Evolutionary conservation across 2,797 vertebrate species (phyloP).

Genomic region (Oreortyx pictus): DNA sequence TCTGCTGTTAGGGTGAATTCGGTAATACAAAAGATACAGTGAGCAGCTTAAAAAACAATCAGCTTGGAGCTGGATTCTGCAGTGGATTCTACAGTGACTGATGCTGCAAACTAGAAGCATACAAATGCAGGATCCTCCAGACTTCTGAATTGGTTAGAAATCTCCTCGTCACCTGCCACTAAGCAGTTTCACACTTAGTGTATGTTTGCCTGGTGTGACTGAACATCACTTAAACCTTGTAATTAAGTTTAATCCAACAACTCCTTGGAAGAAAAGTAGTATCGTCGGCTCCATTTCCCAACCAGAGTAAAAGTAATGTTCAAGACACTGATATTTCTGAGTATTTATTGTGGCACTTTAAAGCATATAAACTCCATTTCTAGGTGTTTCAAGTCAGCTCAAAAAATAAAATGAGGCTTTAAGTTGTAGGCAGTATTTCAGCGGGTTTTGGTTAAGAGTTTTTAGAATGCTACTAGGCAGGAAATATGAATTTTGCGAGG

Average conservation of each 20-base stretch:
- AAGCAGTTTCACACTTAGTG: not conserved
- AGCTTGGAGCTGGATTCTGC: not conserved
- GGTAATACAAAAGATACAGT: not conserved
- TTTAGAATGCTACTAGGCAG: not conserved
- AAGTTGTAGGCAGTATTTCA: conserved; percentile 27
- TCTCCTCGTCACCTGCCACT: not conserved
- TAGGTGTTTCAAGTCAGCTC: not conserved
- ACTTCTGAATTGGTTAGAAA: not conserved
- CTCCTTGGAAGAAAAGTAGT: not conserved
- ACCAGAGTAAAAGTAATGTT: not conserved
- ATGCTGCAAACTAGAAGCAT: not conserved
- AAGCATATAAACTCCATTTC: conserved; percentile 44
- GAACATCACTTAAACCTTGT: not conserved
- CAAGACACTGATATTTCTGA: conserved; percentile 9
- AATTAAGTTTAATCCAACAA: not conserved
- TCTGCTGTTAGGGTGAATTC: not conserved
- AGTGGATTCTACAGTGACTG: fast-evolving
- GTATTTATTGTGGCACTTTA: conserved; percentile 63
- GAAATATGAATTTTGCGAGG: not conserved
- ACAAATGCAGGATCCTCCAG: fast-evolving
- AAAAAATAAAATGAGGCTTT: conserved; percentile 9
- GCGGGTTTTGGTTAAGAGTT: not conserved
- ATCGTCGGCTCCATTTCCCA: not conserved
- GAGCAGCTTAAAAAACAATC: not conserved
- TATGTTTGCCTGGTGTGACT: not conserved